Base-by-base conservation (phyloP, 2,888 invertebrate species). In the Andrena minutula region DNA sequence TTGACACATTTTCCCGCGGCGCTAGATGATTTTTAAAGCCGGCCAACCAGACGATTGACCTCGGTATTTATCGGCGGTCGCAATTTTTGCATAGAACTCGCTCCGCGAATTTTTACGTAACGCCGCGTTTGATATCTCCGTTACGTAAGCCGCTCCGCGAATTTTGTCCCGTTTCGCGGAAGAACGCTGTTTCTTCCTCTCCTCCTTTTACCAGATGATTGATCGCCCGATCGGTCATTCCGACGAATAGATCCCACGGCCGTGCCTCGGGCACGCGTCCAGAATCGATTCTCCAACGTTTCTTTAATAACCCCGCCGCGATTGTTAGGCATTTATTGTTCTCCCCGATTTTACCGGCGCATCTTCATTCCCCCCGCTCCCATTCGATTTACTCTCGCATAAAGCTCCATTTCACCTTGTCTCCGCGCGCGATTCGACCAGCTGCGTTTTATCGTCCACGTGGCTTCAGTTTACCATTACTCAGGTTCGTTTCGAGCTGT, bases 1-100 rank as follows among this genome's bases (percentile, higher is more conserved):
- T 82, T 75, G 81, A 75, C 81, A 75, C 71, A 82, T 75, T 68
- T 75, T 51, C 51, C 30, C 35, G n/a, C 47, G 51, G 23, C 72
- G 68, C 35, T 71, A 35, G 80, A 80, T 80, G 30, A 80, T 79
- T 80, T 80, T 79, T 72, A 78, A 80, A 79, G 60, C 60, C 79
- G 58, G 60, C 56, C 70, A 20, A 49, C 10, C 61, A 60, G 71
- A 64, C 65, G 79, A 80, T 80, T 79, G 79, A 72, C 79, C 79
- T 63, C 79, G 66, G 32, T 49, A 56, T 79, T 80, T 72, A 72
- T 71, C 66, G 60, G 41, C 32, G 26, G 47, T 2, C 56, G 30
- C 47, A 63, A 41, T 61, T 66, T 72, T 79, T 63, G 65, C 66
- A 66, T 63, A 23, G 47, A 35, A 61, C 5, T 26, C 53, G 12